Evolutionary conservation across 2,797 vertebrate genomes (phyloP).

Genomic region (Sebastes steindachneri): DNA sequence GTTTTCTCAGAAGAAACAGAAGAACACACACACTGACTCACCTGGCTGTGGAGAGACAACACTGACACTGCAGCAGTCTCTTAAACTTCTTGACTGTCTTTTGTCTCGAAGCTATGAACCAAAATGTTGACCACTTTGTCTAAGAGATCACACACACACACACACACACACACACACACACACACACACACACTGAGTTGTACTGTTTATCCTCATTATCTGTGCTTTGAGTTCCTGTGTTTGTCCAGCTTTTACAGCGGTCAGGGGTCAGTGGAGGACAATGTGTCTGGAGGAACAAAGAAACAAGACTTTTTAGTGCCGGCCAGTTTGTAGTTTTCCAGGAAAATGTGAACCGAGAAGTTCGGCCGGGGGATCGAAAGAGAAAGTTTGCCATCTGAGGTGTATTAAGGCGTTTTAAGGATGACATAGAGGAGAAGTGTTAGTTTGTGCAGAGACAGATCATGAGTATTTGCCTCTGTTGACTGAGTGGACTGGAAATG

Average conservation of each 20-base stretch:
- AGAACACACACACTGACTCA: too few species aligned
- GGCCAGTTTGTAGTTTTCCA: neutral
- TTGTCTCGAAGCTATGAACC: too few species aligned
- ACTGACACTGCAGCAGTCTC: too few species aligned
- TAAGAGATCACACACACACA: too few species aligned
- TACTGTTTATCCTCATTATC: conserved; percentile 63
- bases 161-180: too few species aligned
- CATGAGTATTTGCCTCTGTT: neutral
- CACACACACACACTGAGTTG: neutral
- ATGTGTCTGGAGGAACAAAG: conserved; percentile 2
- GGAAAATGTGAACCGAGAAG: conserved; percentile 1
- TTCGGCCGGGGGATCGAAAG: neutral
- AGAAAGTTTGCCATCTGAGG: conserved; percentile 10
- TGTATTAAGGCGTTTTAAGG: neutral
- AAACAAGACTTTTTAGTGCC: neutral
- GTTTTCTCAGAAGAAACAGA: too few species aligned
- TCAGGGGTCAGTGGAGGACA: conserved; percentile 36
- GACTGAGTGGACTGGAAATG: neutral
- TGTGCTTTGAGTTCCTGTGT: conserved; percentile 55
- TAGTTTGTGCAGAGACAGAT: neutral
- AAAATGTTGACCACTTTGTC: conserved; percentile 18
- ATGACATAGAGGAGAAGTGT: neutral
- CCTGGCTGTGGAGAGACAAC: too few species aligned
- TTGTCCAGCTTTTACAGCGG: conserved; percentile 63
- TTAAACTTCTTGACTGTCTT: too few species aligned